Percentiles rank a stretch among this genome's conserved stretches.
Conservation (phyloP, 2,797 vertebrate species). For the Pelodytes ibericus region DNA sequence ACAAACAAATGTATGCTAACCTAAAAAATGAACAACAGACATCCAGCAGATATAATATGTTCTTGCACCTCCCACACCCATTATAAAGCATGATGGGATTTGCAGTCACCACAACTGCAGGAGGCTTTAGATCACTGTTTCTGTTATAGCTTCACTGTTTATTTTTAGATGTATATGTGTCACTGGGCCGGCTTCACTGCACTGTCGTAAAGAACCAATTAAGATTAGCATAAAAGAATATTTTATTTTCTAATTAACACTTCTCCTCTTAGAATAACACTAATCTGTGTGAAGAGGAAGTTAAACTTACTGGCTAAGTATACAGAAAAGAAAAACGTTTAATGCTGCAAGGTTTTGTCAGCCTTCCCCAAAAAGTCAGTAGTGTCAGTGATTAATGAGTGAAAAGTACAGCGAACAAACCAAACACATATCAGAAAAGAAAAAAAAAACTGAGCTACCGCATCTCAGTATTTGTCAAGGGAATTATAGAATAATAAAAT, state of each 20-base stretch:
- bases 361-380: constrained; percentile 19
- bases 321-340: constrained; percentile 24
- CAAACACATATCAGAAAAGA: constrained; percentile 32
- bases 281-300: constrained; percentile 23
- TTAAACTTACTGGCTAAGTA: constrained; percentile 5
- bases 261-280: constrained; percentile 37
- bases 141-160: not conserved
- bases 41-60: too few relatives aligned
- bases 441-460: constrained; percentile 7
- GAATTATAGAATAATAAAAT: constrained; percentile 19
- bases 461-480: constrained; percentile 13
- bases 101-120: not conserved
- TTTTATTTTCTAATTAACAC: constrained; percentile 49
- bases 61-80: too few relatives aligned
- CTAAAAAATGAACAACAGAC: too few relatives aligned
- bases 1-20: too few relatives aligned
- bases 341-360: constrained; percentile 29
- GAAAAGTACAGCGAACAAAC: not conserved
- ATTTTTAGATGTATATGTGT: constrained; percentile 36
- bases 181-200: constrained; percentile 5
- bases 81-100: not conserved
- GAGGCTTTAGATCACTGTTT: not conserved
- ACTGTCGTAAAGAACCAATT: constrained; percentile 30
- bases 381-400: constrained; percentile 46
- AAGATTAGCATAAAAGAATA: constrained; percentile 24